These are phyloP conservation scores for Terrapene triunguis DNA, from an alignment of 2,113 vertebrate species.

Conservation along the genomic window DNA sequence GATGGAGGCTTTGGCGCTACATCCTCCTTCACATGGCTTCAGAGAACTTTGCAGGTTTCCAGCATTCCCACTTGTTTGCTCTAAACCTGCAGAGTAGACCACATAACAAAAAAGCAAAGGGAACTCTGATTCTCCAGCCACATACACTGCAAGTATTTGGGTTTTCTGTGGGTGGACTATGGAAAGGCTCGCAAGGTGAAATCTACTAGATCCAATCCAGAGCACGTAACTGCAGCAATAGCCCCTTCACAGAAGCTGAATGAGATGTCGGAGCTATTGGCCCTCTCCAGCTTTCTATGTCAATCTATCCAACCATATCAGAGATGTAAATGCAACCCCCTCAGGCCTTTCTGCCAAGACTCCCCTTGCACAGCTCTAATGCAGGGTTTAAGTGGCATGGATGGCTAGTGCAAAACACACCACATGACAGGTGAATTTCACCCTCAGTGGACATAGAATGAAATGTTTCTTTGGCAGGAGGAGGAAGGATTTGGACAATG, in stretches of 20 bases:
- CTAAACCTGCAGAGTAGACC: rapidly evolving
- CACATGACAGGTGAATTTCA: background rate
- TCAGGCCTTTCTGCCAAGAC: background rate
- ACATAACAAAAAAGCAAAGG: rapidly evolving
- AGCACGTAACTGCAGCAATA: background rate
- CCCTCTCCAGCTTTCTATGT: background rate
- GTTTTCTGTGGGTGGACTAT: background rate
- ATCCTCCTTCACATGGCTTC: background rate
- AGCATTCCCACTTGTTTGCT: background rate
- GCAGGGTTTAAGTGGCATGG: background rate
- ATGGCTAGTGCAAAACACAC: background rate
- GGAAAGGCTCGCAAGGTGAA: background rate
- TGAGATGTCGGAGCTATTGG: background rate
- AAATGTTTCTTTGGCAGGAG: background rate
- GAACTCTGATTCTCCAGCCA: background rate
- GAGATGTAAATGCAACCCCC: background rate
- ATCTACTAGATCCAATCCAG: background rate
- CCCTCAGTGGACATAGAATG: background rate
- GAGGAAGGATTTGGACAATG: background rate
- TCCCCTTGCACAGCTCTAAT: background rate
- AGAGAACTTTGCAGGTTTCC: rapidly evolving
- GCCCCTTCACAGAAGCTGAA: background rate
- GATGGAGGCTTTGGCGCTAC: background rate
- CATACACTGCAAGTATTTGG: background rate
- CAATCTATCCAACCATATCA: background rate